Percentiles rank a stretch among this genome's conserved stretches.
Evolutionary conservation across 2,888 invertebrate species (phyloP).

Genomic region (Autographa pulchrina): DNA sequence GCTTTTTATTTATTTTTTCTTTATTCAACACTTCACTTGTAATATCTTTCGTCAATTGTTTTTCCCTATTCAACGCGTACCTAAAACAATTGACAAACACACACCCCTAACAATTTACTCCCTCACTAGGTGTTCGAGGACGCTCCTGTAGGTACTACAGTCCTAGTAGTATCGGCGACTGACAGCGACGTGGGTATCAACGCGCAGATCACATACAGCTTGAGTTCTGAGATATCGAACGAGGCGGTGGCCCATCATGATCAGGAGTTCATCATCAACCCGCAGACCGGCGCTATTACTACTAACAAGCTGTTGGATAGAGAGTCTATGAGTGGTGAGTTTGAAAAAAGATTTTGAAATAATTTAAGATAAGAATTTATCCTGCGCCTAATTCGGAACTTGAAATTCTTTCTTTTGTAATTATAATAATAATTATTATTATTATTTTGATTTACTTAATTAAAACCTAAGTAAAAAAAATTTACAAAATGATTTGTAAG

Average conservation of each 20-base stretch:
- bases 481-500: too few species aligned
- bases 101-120: not conserved
- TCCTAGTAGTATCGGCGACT: slow-evolving; percentile 96
- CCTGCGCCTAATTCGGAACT: too few species aligned
- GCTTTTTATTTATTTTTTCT: too few species aligned
- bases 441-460: too few species aligned
- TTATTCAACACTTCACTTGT: too few species aligned
- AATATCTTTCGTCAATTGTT: too few species aligned
- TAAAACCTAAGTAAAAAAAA: too few species aligned
- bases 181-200: slow-evolving; percentile 99
- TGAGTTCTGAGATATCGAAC: slow-evolving; percentile 90
- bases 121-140: slow-evolving; percentile 94
- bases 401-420: too few species aligned
- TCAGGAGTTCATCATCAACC: slow-evolving; percentile 95
- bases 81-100: too few species aligned
- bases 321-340: slow-evolving; percentile 92
- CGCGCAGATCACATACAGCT: slow-evolving; percentile 95
- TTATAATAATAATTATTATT: too few species aligned
- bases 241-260: slow-evolving; percentile 91
- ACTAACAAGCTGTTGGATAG: slow-evolving; percentile 96
- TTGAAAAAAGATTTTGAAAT: not conserved
- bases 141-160: slow-evolving; percentile 96
- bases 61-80: too few species aligned
- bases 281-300: slow-evolving; percentile 97
- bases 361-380: too few species aligned